Base-by-base conservation (phyloP, 2,797 vertebrate species). In the Characodon lateralis region DNA sequence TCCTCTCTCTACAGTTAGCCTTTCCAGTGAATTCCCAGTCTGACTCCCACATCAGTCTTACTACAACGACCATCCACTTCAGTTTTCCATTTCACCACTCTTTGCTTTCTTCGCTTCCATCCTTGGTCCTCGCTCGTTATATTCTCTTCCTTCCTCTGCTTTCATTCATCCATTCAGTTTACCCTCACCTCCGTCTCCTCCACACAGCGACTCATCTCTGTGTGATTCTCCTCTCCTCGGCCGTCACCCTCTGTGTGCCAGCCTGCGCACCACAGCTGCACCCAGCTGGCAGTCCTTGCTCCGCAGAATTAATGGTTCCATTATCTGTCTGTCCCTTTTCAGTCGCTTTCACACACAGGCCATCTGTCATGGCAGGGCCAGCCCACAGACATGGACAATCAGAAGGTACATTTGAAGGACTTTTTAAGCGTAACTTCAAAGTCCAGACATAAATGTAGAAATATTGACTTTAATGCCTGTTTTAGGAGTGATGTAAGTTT, bases 301-400 rank as follows among this genome's bases (percentile, higher is more conserved):
- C 85, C 73, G 82, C 85, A 92, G 89, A 92, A 93, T 92, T 92
- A 94, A 93, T 92, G 91, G 88, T 85, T 83, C 83, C 91, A 92
- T 94, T 93, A 92, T 94, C 84, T 83, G 79, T 77, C 84, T 56
- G 85, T 80, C 12, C 80, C 86, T 43, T 81, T 82, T 90, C 89
- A 81, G 87, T 73, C 72, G 59, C 78, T 83, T 72, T 73, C 77
- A 77, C 58, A 78, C 50, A 82, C 55, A 26, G 76, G 68, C 83
- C 86, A 85, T 84, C 87, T 88, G 87, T 83, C 79, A 78, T 9
- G 71, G 70, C 75, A 71, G 79, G 41, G 63, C 24, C 66, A 78
- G 55, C 61, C 65, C 78, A 71, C 76, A 50, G 51, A 41, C 69
- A 5, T 28, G 16, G 53, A 68, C 55, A 56, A 43, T 16, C 35